Conservation (phyloP, 2,797 vertebrate genomes). For the Coregonus ussuriensis region DNA sequence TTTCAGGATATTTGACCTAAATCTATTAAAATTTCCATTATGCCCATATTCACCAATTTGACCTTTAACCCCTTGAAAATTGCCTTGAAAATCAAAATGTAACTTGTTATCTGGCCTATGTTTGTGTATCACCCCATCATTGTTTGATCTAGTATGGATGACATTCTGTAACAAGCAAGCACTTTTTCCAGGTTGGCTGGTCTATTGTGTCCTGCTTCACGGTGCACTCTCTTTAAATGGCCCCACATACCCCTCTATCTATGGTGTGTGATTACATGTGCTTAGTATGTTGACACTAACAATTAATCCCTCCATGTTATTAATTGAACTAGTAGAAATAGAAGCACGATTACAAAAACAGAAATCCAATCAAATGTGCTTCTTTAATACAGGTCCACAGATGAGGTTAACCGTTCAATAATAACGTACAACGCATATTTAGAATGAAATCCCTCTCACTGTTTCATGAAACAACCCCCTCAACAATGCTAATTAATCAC, state of each 20-base stretch:
- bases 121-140: no score
- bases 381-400: conserved; percentile 54
- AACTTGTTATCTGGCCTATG: no score
- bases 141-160: no score
- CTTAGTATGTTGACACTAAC: conserved; percentile 62
- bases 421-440: conserved; percentile 35
- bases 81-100: no score
- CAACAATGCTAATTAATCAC: conserved; percentile 73
- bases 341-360: conserved; percentile 54
- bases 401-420: conserved; percentile 48
- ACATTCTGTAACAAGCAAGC: no score
- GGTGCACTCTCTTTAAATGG: neutral
- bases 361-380: conserved; percentile 74
- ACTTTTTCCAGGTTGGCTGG: no score
- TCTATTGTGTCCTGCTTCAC: neutral
- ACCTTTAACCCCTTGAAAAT: no score
- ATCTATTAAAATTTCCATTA: no score
- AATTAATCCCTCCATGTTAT: conserved; percentile 62
- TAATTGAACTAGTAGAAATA: conserved; percentile 59
- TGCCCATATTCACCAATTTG: no score
- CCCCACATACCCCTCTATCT: conserved; percentile 11
- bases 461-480: neutral
- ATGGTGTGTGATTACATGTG: conserved; percentile 44
- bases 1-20: no score
- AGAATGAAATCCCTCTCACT: conserved; percentile 45